phyloP scores from a whole-genome alignment of 2,888 invertebrate genomes.

The Acanthosoma haemorrhoidale region DNA sequence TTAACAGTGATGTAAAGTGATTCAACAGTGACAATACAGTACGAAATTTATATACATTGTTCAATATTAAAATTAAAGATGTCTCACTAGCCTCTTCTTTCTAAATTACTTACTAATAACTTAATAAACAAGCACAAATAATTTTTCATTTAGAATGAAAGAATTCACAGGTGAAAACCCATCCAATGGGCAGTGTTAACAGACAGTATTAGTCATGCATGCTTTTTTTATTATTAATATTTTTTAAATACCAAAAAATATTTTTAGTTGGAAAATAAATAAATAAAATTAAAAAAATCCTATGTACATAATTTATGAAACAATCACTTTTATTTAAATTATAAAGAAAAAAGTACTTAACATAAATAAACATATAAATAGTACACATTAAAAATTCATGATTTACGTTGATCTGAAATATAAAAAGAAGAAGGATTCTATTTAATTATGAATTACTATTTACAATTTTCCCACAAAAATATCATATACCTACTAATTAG shows the following conservation, averaged over 20 bases:
- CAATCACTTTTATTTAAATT: conserved; percentile 1
- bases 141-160: background rate
- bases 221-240: too few species aligned
- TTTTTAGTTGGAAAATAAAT: conserved; percentile 1
- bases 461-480: background rate
- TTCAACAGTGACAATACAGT: background rate
- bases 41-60: background rate
- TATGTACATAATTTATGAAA: conserved; percentile 1
- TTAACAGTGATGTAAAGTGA: background rate
- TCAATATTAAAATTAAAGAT: background rate
- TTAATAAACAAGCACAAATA: background rate
- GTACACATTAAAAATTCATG: conserved; percentile 8
- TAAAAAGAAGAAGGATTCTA: conserved; percentile 1
- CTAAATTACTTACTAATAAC: background rate
- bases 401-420: background rate
- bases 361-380: conserved; percentile 9
- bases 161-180: too few species aligned
- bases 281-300: background rate
- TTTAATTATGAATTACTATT: background rate
- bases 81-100: conserved; percentile 4
- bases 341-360: conserved; percentile 1
- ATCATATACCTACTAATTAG: background rate
- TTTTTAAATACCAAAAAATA: too few species aligned
- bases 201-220: too few species aligned
- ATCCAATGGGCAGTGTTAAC: too few species aligned